Percentiles rank a stretch among this genome's conserved stretches.
These are phyloP conservation scores for Aphaenogaster ashmeadi DNA, from an alignment of 1,140 invertebrate species.

Conservation along the genomic window DNA sequence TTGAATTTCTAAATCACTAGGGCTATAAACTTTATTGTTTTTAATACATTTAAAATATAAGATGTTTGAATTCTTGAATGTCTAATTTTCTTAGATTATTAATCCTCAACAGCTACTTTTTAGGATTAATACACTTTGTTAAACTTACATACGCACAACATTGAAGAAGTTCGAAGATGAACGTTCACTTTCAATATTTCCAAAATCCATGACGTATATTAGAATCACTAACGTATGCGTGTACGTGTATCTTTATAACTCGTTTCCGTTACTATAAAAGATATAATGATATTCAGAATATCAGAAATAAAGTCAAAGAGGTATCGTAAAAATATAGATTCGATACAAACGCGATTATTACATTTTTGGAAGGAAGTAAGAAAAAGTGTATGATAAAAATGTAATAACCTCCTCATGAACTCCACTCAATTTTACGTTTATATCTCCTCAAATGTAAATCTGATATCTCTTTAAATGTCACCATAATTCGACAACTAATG, in stretches of 20 bases:
- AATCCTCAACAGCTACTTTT: neutral
- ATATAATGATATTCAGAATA: neutral
- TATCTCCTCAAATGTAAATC: neutral
- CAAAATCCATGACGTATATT: slow-evolving; percentile 14
- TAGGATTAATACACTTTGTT: neutral
- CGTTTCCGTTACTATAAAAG: slow-evolving; percentile 20
- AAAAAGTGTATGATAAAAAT: slow-evolving; percentile 21
- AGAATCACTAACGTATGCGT: neutral
- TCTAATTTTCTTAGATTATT: neutral
- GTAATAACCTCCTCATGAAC: slow-evolving; percentile 4
- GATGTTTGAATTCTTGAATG: neutral
- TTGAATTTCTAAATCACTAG: neutral
- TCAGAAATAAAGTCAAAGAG: neutral
- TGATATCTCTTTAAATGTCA: neutral
- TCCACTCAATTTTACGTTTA: neutral
- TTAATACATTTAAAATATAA: neutral
- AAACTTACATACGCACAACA: slow-evolving; percentile 15
- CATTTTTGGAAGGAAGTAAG: neutral
- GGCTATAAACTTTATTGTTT: neutral
- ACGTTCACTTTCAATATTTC: neutral
- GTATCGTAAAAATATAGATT: neutral
- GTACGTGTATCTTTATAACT: neutral
- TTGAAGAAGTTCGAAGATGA: neutral
- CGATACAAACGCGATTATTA: slow-evolving; percentile 26
- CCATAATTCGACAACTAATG: neutral